These are phyloP conservation scores for Heterodera carotae DNA, from an alignment of 1,140 invertebrate genomes.

Conservation along the genomic window DNA sequence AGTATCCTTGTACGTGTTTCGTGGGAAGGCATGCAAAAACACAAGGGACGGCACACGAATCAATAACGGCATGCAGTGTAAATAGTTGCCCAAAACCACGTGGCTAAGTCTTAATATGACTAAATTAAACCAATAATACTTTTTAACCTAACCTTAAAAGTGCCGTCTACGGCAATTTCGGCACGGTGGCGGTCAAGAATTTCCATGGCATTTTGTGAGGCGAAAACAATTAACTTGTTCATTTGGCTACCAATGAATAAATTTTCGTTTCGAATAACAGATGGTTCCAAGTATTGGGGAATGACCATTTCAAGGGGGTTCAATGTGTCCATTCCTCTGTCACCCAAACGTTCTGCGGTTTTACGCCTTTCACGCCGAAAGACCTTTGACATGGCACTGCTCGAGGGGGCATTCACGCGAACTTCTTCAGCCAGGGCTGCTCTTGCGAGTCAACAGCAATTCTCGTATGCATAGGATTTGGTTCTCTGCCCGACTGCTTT, in stretches of 20 bases:
- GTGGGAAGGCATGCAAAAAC: conserved; percentile 15
- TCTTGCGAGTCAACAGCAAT: neutral
- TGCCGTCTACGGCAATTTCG: conserved; percentile 6
- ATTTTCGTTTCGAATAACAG: neutral
- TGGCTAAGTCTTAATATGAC: neutral
- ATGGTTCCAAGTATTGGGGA: conserved; percentile 8
- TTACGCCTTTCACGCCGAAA: neutral
- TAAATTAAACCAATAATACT: neutral
- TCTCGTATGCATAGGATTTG: conserved; percentile 8
- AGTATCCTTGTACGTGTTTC: neutral
- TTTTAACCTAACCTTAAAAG: conserved; percentile 15
- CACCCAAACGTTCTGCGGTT: neutral
- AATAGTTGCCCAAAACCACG: conserved; percentile 11
- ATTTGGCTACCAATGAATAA: neutral
- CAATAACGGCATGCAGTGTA: neutral
- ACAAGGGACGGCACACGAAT: neutral
- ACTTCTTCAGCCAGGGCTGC: neutral
- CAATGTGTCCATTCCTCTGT: conserved; percentile 10
- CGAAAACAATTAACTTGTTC: conserved; percentile 13
- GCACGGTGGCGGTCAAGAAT: neutral
- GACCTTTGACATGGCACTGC: neutral
- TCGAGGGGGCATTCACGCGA: conserved; percentile 12
- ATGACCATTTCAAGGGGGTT: conserved; percentile 19
- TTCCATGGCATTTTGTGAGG: conserved; percentile 1
- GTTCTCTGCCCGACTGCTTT: neutral